Base-by-base conservation (phyloP, 1,140 invertebrate species). In the Aphaenogaster floridana region DNA sequence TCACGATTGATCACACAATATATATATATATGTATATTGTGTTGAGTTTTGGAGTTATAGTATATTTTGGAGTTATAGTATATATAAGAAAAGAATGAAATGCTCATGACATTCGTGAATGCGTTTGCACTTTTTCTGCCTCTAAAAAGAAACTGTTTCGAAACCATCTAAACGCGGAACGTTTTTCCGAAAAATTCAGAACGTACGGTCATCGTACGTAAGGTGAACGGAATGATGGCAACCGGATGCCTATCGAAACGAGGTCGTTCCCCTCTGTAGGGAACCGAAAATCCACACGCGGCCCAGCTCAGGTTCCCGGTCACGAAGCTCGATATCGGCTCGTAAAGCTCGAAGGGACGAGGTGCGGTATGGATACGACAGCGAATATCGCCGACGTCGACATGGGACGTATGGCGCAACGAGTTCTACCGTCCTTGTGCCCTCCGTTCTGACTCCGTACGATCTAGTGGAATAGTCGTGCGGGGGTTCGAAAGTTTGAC, bases 321-420 rank as follows among this genome's bases (percentile, higher is more conserved):
- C 81, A 90, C 90, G 90, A 88, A 90, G 90, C 86, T 83, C 81
- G 89, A 91, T 86, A 81, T 78, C 76, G 76, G 71, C 54, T 45
- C 89, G 86, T 90, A 90, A 91, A 91, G 89, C 80, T 88, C 76
- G 52, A 57, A 71, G 54, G 63, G 74, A 71, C 80, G 54, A 74
- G 71, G 76, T 74, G 63, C 59, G 59, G 89, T 86, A 72, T 78
- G 89, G 89, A 86, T 90, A 90, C 90, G 89, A 90, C 89, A 61
- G 81, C 69, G 90, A 91, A 90, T 86, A 91, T 91, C 72, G 89
- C 54, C 76, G 77, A 90, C 90, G 81, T 77, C 81, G 81, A 88
- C 89, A 57, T 78, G 52, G 86, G 42, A 90, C 74, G 80, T 87
- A 87, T 74, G 66, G 68, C 34, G 57, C 57, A 74, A 83, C 63